Evolutionary conservation across 2,888 invertebrate genomes (phyloP).

Genomic region (Andrena minutula): DNA sequence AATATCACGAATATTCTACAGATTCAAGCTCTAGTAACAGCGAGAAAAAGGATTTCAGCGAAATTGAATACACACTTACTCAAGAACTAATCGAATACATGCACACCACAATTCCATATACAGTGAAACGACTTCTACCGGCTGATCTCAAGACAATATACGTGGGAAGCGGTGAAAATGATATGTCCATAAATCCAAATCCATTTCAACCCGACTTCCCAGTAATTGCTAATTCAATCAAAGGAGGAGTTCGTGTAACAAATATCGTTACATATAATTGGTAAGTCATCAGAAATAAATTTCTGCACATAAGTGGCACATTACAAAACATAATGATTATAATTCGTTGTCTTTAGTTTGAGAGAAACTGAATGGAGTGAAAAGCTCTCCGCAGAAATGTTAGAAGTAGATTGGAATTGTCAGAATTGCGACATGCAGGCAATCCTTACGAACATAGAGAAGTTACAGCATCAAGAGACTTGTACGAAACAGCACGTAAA

Average conservation of each 20-base stretch:
- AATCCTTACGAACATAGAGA: constrained; percentile 89
- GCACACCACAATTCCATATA: constrained; percentile 90
- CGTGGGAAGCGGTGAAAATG: constrained; percentile 85
- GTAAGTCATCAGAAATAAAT: constrained; percentile 84
- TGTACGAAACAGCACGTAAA: constrained; percentile 78
- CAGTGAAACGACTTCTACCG: constrained; percentile 92
- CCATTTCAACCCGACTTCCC: constrained; percentile 90
- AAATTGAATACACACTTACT: constrained; percentile 87
- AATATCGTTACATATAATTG: constrained; percentile 93
- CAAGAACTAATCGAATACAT: constrained; percentile 91
- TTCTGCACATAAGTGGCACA: constrained; percentile 23
- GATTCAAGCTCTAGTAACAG: constrained; percentile 58
- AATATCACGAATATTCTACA: constrained; percentile 26
- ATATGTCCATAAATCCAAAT: constrained; percentile 87
- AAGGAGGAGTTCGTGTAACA: constrained; percentile 94
- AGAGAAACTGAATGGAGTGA: constrained; percentile 90
- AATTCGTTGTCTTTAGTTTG: constrained; percentile 85
- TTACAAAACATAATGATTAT: neutral
- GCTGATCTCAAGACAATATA: constrained; percentile 94
- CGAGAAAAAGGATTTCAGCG: constrained; percentile 69
- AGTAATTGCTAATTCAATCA: constrained; percentile 88
- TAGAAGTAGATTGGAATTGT: constrained; percentile 90
- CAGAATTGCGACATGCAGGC: constrained; percentile 89
- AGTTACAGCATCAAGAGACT: constrained; percentile 89
- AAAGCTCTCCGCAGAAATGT: constrained; percentile 87